A percentile compares a stretch with the other conserved stretches of the same genome.
phyloP scores from a whole-genome alignment of 2,113 vertebrate genomes.

The Lycocorax pyrrhopterus region DNA sequence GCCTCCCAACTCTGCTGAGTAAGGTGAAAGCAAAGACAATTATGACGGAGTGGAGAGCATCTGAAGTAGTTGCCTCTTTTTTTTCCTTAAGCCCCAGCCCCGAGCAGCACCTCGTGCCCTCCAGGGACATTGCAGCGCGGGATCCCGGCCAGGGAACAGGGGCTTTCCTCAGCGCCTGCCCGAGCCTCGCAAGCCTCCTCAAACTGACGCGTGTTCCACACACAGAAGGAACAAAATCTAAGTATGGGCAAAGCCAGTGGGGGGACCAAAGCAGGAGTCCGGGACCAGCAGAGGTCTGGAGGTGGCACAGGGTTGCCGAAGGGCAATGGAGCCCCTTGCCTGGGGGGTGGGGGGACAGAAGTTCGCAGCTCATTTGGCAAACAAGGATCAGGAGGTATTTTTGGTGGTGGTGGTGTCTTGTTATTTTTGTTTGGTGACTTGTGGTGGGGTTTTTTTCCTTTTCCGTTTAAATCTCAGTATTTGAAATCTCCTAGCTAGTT shows the following conservation, averaged over 20 bases:
- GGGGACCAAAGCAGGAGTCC: not conserved
- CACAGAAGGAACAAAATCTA: not conserved
- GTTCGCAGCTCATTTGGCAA: not conserved
- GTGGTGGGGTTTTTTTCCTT: not conserved
- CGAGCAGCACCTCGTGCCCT: not conserved
- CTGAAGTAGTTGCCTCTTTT: not conserved
- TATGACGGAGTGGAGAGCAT: not conserved
- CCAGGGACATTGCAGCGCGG: accelerated
- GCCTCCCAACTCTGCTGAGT: not conserved
- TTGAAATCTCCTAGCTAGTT: slow-evolving; percentile 4
- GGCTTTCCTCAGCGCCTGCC: not conserved
- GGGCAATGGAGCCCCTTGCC: not conserved
- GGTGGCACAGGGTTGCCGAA: not conserved
- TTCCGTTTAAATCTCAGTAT: not conserved
- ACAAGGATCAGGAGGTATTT: not conserved
- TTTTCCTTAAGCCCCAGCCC: not conserved
- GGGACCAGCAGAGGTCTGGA: not conserved
- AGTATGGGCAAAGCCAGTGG: accelerated
- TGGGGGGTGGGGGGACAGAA: not conserved
- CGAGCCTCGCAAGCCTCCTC: not conserved
- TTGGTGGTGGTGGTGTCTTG: not conserved
- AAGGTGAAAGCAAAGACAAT: not conserved
- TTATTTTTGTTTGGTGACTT: not conserved
- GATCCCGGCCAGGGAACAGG: accelerated
- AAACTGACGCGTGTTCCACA: accelerated